Percentiles rank a stretch among this genome's conserved stretches.
Evolutionary conservation across 1,140 invertebrate species (phyloP).

Genomic region (Potamilus streckersoni): DNA sequence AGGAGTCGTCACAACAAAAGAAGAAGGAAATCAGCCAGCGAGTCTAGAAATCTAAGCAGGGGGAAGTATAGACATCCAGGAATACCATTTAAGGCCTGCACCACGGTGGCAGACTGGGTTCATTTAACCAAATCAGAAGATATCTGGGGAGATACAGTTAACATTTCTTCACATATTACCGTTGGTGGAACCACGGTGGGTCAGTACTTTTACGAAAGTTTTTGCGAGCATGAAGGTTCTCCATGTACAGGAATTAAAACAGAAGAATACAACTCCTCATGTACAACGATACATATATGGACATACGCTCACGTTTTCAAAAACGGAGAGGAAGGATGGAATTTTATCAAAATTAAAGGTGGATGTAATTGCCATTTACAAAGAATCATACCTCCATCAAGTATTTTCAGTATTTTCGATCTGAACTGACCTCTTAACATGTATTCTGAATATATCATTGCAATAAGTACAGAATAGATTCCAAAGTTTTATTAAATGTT

Average conservation of each 20-base stretch:
- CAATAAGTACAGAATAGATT: too few relatives aligned
- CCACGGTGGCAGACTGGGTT: neutral
- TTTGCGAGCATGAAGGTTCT: conserved; percentile 14
- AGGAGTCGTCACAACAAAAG: too few relatives aligned
- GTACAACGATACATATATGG: conserved; percentile 13
- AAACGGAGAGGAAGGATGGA: conserved; percentile 19
- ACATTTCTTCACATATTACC: conserved; percentile 11
- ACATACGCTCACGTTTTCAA: conserved; percentile 19
- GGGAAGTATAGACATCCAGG: too few relatives aligned
- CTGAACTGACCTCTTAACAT: too few relatives aligned
- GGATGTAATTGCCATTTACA: conserved; percentile 19
- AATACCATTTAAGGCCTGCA: neutral
- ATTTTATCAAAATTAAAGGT: conserved; percentile 13
- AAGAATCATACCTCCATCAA: neutral
- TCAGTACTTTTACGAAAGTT: conserved; percentile 25
- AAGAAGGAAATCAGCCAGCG: too few relatives aligned
- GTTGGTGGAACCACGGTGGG: conserved; percentile 7
- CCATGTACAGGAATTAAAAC: conserved; percentile 10
- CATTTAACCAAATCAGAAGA: conserved; percentile 9
- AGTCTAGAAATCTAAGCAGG: too few relatives aligned
- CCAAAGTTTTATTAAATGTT: too few relatives aligned
- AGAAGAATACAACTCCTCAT: conserved; percentile 10
- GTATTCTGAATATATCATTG: too few relatives aligned
- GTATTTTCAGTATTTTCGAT: too few relatives aligned
- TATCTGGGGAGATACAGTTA: conserved; percentile 15